A percentile compares a stretch with the other conserved stretches of the same genome.
Conservation (phyloP, 2,797 vertebrate genomes). For the Lerista edwardsae region DNA sequence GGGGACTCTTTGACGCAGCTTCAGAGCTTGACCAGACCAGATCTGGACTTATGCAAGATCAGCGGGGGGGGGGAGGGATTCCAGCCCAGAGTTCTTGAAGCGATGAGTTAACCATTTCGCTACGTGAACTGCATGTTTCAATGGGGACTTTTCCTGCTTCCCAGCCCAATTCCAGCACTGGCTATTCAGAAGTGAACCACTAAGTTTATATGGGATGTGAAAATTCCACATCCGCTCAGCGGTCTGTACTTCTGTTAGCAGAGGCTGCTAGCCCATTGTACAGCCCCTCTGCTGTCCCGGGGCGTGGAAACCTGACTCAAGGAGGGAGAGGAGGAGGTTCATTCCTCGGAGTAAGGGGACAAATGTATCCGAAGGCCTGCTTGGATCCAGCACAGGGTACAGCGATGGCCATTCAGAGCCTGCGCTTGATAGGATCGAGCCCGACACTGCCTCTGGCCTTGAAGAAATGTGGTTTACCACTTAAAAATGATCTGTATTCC, state of each 20-base stretch:
- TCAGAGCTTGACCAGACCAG: not conserved
- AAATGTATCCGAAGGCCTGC: too few species aligned
- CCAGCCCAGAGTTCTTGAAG: not conserved
- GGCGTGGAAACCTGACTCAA: not conserved
- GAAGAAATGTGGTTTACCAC: not conserved
- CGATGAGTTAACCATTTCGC: not conserved
- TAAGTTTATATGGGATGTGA: not conserved
- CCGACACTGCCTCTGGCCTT: not conserved
- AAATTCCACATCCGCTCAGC: not conserved
- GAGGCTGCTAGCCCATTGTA: not conserved
- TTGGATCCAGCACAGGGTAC: too few species aligned
- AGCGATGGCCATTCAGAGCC: too few species aligned
- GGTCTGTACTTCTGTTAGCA: not conserved
- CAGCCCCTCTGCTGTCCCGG: not conserved
- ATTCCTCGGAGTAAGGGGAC: too few species aligned
- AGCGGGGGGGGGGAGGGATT: not conserved
- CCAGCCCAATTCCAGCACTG: not conserved
- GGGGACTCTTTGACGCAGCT: not conserved
- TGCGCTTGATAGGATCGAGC: too few species aligned
- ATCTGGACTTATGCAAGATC: not conserved
- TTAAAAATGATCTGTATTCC: constrained; percentile 17
- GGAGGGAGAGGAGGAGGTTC: not conserved
- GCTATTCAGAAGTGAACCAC: not conserved
- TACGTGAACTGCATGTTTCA: not conserved
- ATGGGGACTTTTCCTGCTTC: not conserved